phyloP scores from a whole-genome alignment of 2,888 invertebrate genomes.

The Atrina japonica region DNA sequence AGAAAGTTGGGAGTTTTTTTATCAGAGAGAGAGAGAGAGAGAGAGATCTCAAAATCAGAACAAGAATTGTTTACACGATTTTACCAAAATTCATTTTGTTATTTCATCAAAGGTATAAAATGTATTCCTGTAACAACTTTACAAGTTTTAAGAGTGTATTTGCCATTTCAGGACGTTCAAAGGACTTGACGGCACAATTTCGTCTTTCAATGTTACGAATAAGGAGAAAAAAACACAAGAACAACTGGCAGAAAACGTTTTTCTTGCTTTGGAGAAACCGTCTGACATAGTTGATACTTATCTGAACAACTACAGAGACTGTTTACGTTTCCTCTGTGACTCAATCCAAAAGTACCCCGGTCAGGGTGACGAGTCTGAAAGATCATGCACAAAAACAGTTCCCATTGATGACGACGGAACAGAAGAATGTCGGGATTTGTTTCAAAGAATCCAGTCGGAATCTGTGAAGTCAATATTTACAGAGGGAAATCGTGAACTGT shows the following conservation, averaged over 20 bases:
- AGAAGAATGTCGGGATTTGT: conserved; percentile 30
- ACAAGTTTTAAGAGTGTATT: too few relatives aligned
- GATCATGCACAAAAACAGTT: not conserved
- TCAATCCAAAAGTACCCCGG: conserved; percentile 8
- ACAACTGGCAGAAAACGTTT: conserved; percentile 47
- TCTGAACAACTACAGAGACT: conserved; percentile 46
- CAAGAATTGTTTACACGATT: too few relatives aligned
- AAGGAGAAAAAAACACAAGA: conserved; percentile 15
- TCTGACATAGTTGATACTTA: conserved; percentile 49
- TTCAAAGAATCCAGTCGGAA: conserved; percentile 36
- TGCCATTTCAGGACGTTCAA: conserved; percentile 36
- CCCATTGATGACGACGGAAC: conserved; percentile 33
- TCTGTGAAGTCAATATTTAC: conserved; percentile 30
- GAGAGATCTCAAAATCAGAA: too few relatives aligned
- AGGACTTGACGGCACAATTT: conserved; percentile 34
- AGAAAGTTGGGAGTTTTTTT: too few relatives aligned
- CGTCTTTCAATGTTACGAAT: conserved; percentile 1
- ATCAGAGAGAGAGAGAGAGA: too few relatives aligned
- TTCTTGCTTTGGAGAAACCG: conserved; percentile 49
- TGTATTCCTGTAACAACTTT: too few relatives aligned
- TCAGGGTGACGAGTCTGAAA: not conserved
- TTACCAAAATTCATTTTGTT: too few relatives aligned
- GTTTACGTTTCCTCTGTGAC: conserved; percentile 24
- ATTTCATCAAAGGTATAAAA: too few relatives aligned
- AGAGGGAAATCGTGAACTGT: not conserved